phyloP scores from a whole-genome alignment of 2,888 invertebrate species.

The Acronicta psi region DNA sequence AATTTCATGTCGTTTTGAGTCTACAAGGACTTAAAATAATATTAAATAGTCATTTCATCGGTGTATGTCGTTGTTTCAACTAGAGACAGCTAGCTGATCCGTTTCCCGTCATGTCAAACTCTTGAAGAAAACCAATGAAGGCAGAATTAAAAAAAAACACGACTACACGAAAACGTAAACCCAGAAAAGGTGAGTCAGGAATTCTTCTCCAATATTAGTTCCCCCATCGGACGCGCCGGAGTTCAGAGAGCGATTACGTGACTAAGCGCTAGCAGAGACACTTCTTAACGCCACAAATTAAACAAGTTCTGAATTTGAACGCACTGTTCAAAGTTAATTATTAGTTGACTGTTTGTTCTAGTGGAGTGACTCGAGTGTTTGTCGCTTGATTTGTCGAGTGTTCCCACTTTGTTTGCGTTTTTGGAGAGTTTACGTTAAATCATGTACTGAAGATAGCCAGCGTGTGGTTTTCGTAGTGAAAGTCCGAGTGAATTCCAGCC shows the following conservation, averaged over 20 bases:
- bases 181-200: constrained; percentile 20
- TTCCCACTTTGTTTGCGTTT: constrained; percentile 31
- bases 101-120: no score
- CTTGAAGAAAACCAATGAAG: background rate
- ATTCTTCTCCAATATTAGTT: constrained; percentile 17
- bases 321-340: constrained; percentile 75
- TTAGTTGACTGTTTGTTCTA: constrained; percentile 76
- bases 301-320: constrained; percentile 81
- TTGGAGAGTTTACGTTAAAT: constrained; percentile 5
- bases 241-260: constrained; percentile 84
- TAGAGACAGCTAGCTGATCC: no score
- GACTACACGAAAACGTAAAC: constrained; percentile 4
- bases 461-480: no score
- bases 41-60: no score
- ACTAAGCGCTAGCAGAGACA: constrained; percentile 77
- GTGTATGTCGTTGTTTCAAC: no score
- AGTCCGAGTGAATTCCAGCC: no score
- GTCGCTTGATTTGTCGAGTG: constrained; percentile 47
- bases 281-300: constrained; percentile 80
- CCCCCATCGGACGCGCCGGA: constrained; percentile 47
- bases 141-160: background rate
- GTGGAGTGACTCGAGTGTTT: constrained; percentile 44
- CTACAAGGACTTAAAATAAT: no score
- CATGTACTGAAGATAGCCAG: no score
- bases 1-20: no score